Base-by-base conservation (phyloP, 2,888 invertebrate species). In the Hydrotaea diabolus region DNA sequence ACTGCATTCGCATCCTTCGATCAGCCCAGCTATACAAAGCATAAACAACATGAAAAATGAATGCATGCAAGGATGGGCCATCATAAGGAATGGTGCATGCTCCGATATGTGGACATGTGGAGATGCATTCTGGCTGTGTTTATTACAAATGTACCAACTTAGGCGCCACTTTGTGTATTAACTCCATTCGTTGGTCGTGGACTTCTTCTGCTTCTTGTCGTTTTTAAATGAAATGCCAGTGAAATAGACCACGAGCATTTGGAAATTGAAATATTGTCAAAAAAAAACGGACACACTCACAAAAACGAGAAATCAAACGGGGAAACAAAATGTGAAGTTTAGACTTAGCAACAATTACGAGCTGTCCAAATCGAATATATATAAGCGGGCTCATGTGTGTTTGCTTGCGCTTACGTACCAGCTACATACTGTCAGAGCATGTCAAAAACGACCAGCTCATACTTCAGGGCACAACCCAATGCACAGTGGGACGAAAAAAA, bases 91-190 rank as follows among this genome's bases (percentile, higher is more conserved):
- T 64, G 36, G 31, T 1, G 1, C 17, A 39, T 39, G 21, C 39
- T 7, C n/a, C 5, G 64, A 64, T 15, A 26, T 21, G 21, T 57
- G 57, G 13, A 57, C 0, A 31, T 39, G 19, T 19, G 21, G 23
- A n/a, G n/a, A 69, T 43, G 46, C 46, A 46, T 39, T 46, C 69
- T 46, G 21, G 69, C 69, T 69, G 69, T 46, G 46, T 46, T 19
- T 13, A 66, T 69, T 26, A 26, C 59, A 79, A 76, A 73, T 62
- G 21, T 69, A 13, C 26, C 15, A 80, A 49, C 64, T 77, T 46
- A 69, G 85, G 85, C 85, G 85, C 85, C 85, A 85, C 53, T 79
- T 82, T 79, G 55, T 82, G 55, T 39, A 11, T 1, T 31, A 31
- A 31, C 31, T 2, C 31, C 31, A 31, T 31, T 31, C 7, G 7